Conservation (phyloP, 2,113 vertebrate species). For the Anolis sagrei region DNA sequence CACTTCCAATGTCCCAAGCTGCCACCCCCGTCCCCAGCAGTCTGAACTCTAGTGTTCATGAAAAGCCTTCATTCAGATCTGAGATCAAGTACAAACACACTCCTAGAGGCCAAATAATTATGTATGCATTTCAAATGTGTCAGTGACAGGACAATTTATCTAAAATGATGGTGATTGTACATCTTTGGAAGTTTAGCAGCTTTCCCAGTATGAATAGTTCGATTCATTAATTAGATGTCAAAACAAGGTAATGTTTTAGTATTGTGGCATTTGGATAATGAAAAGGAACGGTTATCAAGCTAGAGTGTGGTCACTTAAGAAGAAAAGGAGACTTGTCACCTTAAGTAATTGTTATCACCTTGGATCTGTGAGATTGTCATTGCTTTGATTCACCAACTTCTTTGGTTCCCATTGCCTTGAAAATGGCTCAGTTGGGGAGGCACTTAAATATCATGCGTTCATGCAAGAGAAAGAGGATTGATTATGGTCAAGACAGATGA, state of each 20-base stretch:
- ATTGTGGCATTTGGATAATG: background rate
- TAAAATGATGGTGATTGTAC: conserved; percentile 20
- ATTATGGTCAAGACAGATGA: background rate
- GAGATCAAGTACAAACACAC: background rate
- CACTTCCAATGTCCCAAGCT: background rate
- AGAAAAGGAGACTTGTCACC: background rate
- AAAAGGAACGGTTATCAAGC: background rate
- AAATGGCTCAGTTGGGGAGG: background rate
- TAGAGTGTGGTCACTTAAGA: background rate
- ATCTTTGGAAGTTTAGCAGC: background rate
- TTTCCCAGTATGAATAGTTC: background rate
- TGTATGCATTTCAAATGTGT: conserved; percentile 7
- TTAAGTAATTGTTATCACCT: too few species aligned
- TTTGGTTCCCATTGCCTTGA: background rate
- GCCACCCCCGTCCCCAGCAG: background rate
- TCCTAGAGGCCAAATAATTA: conserved; percentile 20
- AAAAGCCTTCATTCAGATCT: conserved; percentile 9
- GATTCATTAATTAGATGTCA: conserved; percentile 15
- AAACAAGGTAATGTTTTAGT: background rate
- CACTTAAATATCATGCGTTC: background rate
- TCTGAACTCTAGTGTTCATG: background rate
- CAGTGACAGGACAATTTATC: conserved; percentile 8
- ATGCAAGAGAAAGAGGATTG: background rate
- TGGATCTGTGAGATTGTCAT: too few species aligned
- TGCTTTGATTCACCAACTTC: background rate